Evolutionary conservation across 2,888 invertebrate species (phyloP).

Genomic region (Bombylius major): DNA sequence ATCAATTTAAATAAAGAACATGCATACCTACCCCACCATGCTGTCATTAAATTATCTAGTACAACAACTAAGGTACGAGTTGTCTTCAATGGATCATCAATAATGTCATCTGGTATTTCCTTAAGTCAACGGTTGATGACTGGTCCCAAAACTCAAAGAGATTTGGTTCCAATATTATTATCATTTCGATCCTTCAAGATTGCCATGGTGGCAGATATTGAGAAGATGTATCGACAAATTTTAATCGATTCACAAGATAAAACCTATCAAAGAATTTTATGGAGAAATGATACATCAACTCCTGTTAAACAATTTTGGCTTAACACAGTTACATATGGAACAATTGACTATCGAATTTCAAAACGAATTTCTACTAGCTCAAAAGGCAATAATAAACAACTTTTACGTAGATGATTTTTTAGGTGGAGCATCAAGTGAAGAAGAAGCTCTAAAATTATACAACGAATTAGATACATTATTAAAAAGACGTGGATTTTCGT

Average conservation of each 20-base stretch:
- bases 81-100: not conserved
- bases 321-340: conserved; percentile 6
- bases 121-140: not conserved
- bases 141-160: not conserved
- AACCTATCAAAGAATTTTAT: not conserved
- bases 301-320: conserved; percentile 4
- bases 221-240: too few species aligned
- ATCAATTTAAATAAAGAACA: too few species aligned
- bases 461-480: not conserved
- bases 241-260: too few species aligned
- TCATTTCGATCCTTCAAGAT: too few species aligned
- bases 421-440: conserved; percentile 1
- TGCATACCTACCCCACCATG: too few species aligned
- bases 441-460: not conserved
- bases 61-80: too few species aligned
- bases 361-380: conserved; percentile 4
- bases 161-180: too few species aligned
- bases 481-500: too few species aligned
- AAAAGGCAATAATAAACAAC: not conserved
- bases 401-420: conserved; percentile 11
- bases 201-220: too few species aligned
- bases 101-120: not conserved
- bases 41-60: not conserved
- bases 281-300: not conserved
- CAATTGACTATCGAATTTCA: conserved; percentile 2